Evolutionary conservation across 2,797 vertebrate species (phyloP).

Genomic region (Danio tinwini): DNA sequence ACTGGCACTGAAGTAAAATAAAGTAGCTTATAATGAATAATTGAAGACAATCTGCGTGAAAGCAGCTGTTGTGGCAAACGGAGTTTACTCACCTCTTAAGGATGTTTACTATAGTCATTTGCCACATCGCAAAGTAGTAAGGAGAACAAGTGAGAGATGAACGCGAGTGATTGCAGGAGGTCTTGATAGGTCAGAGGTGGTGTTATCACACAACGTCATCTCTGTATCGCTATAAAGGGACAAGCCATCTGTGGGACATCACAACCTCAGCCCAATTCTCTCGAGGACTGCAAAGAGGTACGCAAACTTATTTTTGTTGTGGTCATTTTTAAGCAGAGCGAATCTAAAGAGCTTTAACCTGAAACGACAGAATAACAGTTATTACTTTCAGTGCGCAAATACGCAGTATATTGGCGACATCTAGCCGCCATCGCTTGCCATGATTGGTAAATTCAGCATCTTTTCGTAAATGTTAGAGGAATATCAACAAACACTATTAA

Average conservation of each 20-base stretch:
- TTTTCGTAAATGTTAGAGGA: not conserved
- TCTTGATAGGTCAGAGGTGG: constrained; percentile 68
- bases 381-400: not conserved
- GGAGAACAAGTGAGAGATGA: not conserved
- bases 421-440: constrained; percentile 41
- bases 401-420: constrained; percentile 52
- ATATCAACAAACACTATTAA: not conserved
- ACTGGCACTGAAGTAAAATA: not conserved
- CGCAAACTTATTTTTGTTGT: constrained; percentile 37
- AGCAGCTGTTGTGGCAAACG: not conserved
- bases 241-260: constrained; percentile 32
- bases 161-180: constrained; percentile 56
- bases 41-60: not conserved
- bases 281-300: constrained; percentile 70
- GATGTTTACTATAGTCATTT: constrained; percentile 22
- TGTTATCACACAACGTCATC: constrained; percentile 65
- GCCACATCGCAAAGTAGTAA: constrained; percentile 30
- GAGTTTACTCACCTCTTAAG: not conserved
- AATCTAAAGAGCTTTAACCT: not conserved
- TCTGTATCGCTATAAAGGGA: constrained; percentile 71
- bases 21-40: not conserved
- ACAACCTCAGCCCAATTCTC: constrained; percentile 56
- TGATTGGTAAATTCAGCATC: not conserved
- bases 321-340: not conserved
- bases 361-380: not conserved